These are phyloP conservation scores for Rhagoletis pomonella DNA, from an alignment of 1,140 invertebrate species.

Conservation along the genomic window DNA sequence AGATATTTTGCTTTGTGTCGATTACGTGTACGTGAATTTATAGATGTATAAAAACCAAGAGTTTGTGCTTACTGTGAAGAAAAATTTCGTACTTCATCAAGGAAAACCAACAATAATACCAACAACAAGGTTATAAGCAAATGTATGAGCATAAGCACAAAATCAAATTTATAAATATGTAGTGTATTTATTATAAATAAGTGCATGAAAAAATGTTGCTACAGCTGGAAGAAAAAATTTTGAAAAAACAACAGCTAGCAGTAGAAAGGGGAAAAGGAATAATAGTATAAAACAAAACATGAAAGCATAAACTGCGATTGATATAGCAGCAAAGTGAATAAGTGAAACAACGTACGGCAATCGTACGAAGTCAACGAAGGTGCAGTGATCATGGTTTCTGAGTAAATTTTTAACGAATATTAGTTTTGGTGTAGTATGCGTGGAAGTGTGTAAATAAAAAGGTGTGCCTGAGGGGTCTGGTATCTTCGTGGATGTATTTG, in stretches of 20 bases:
- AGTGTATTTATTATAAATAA: neutral
- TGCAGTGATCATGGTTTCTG: neutral
- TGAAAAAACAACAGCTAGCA: neutral
- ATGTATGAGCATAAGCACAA: neutral
- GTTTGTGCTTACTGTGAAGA: neutral
- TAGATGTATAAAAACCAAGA: neutral
- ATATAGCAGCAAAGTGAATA: conserved; percentile 35
- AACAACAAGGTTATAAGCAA: neutral
- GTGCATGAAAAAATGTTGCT: neutral
- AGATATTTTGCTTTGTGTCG: neutral
- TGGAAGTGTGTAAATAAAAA: neutral
- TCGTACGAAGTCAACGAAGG: conserved; percentile 33
- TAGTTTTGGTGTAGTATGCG: neutral
- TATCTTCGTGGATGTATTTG: neutral
- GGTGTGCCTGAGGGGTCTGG: neutral
- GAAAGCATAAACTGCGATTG: conserved; percentile 1
- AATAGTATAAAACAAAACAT: conserved; percentile 1
- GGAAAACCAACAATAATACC: conserved; percentile 25
- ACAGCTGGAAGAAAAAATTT: neutral
- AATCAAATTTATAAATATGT: neutral
- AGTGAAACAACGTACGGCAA: conserved; percentile 7
- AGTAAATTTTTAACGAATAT: neutral
- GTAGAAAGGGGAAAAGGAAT: neutral
- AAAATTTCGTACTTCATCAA: conserved; percentile 17
- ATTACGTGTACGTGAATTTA: neutral